Percentiles rank a stretch among this genome's conserved stretches.
Conservation (phyloP, 2,888 invertebrate species). For the Silvanus unidentatus region DNA sequence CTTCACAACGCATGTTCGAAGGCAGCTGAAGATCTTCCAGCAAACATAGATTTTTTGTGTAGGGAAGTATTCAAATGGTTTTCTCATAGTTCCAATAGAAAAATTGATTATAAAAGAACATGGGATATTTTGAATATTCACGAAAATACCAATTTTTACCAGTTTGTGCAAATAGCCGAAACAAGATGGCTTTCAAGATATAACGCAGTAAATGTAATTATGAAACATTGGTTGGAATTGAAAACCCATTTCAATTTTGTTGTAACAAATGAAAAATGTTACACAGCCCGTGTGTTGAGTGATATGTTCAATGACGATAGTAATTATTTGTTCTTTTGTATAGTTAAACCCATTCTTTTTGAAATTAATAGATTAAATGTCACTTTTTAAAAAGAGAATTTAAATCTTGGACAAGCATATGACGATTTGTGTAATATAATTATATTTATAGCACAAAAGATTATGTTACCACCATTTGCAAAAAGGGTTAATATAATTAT, state of each 20-base stretch:
- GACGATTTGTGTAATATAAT: neutral
- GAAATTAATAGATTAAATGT: neutral
- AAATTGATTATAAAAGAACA: constrained; percentile 16
- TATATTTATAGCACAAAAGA: neutral
- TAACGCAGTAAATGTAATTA: constrained; percentile 17
- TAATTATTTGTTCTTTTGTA: neutral
- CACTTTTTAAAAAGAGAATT: neutral
- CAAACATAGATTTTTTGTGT: constrained; percentile 20
- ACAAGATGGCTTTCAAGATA: constrained; percentile 22
- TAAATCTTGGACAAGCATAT: neutral
- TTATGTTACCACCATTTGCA: neutral
- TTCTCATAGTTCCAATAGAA: constrained; percentile 15
- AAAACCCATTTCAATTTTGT: neutral
- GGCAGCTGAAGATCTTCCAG: constrained; percentile 19
- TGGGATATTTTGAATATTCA: constrained; percentile 16
- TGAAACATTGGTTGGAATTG: constrained; percentile 14
- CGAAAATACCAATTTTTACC: constrained; percentile 12
- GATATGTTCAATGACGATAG: neutral
- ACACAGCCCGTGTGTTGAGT: neutral
- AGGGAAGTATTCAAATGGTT: constrained; percentile 23
- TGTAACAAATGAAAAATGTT: constrained; percentile 1
- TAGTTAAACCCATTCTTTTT: neutral
- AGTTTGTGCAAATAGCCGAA: constrained; percentile 16
- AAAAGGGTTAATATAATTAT: neutral
- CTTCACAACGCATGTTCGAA: constrained; percentile 15